Evolutionary conservation across 2,797 vertebrate genomes (phyloP).

Genomic region (Pampus argenteus): DNA sequence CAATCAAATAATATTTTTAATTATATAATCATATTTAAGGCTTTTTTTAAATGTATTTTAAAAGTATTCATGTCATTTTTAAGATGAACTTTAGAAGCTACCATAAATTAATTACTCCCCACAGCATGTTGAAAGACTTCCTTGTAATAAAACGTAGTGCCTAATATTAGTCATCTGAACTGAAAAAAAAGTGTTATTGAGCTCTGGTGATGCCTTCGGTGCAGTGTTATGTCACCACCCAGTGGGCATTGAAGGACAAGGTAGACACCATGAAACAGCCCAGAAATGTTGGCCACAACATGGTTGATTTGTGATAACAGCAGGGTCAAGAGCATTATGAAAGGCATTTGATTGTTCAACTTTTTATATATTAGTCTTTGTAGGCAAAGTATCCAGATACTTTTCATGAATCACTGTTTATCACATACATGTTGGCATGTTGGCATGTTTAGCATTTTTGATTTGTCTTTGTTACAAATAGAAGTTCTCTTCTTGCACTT

Average conservation of each 20-base stretch:
- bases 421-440: neutral
- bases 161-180: neutral
- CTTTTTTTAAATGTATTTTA: neutral
- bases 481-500: neutral
- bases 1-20: too few relatives aligned
- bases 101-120: neutral
- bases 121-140: neutral
- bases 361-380: neutral
- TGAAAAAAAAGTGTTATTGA: neutral
- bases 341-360: neutral
- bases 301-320: neutral
- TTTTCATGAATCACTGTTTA: neutral
- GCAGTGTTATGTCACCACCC: conserved; percentile 48
- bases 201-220: neutral
- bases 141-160: neutral
- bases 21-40: too few relatives aligned
- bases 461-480: neutral
- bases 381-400: too few relatives aligned
- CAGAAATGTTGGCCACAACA: neutral
- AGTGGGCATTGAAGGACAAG: conserved; percentile 21
- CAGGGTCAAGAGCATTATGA: neutral
- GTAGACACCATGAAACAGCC: neutral
- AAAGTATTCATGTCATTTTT: too few relatives aligned
- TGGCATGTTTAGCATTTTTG: neutral
- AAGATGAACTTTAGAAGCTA: neutral